These are phyloP conservation scores for Catostylus mosaicus DNA, from an alignment of 30 jellyfish, hydroid and myxozoan genomes.

Conservation along the genomic window DNA sequence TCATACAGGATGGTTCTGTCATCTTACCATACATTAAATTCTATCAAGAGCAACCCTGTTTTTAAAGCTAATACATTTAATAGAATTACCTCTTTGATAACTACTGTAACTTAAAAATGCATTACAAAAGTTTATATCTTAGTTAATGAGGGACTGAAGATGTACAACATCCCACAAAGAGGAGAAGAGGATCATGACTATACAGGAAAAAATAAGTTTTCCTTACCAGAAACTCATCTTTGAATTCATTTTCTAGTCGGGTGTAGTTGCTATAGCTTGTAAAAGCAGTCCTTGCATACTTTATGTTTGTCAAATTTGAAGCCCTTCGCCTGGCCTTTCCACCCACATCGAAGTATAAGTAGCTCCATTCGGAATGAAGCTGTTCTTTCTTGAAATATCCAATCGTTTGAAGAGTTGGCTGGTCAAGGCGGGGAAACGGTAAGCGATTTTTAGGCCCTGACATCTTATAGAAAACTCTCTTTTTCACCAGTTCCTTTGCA, in stretches of 20 bases:
- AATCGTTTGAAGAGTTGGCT: constrained; percentile 9
- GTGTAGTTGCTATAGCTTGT: constrained; percentile 52
- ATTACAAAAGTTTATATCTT: too few species aligned
- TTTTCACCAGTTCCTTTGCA: not conserved
- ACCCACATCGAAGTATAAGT: constrained; percentile 51
- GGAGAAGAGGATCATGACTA: too few species aligned
- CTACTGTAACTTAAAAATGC: too few species aligned
- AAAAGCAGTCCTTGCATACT: not conserved
- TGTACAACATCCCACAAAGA: too few species aligned
- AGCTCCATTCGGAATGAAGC: constrained; percentile 74
- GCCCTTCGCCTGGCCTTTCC: constrained; percentile 6
- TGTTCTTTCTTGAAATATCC: constrained; percentile 54
- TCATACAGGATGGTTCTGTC: too few species aligned
- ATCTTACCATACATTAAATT: too few species aligned
- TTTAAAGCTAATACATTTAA: too few species aligned
- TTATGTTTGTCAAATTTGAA: not conserved
- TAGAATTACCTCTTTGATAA: too few species aligned
- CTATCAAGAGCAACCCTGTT: too few species aligned
- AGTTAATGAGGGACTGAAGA: too few species aligned
- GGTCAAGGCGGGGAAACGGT: constrained; percentile 71
- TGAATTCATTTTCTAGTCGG: constrained; percentile 35
- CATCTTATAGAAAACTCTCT: constrained; percentile 18
- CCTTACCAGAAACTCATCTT: constrained; percentile 24
- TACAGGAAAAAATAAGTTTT: too few species aligned
- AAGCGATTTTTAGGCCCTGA: constrained; percentile 23